Evolutionary conservation across 2,888 invertebrate genomes (phyloP).

Genomic region (Dione juno): DNA sequence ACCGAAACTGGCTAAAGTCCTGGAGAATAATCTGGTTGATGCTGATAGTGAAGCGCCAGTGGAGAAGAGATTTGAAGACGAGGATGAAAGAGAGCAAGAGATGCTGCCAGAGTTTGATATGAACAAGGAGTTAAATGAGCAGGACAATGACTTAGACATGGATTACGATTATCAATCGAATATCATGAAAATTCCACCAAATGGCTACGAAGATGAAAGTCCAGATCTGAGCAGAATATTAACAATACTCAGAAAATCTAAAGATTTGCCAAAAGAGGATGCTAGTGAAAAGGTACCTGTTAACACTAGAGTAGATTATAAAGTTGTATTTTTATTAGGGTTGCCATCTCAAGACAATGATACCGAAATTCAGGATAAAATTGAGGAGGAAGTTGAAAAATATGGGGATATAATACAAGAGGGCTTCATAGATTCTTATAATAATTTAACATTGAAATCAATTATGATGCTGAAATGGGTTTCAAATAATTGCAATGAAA

Average conservation of each 20-base stretch:
- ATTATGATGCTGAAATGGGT: conserved; percentile 93
- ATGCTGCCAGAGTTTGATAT: conserved; percentile 74
- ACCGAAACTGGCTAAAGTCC: conserved; percentile 69
- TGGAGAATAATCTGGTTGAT: conserved; percentile 59
- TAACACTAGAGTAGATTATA: conserved; percentile 61
- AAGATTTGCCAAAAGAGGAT: conserved; percentile 54
- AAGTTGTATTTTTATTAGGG: conserved; percentile 83
- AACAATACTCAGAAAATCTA: conserved; percentile 57
- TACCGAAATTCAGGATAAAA: conserved; percentile 84
- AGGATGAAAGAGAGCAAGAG: conserved; percentile 59
- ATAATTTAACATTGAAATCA: conserved; percentile 93
- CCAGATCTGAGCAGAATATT: conserved; percentile 63
- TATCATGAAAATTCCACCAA: conserved; percentile 77
- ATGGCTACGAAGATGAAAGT: conserved; percentile 61
- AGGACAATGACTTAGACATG: conserved; percentile 54
- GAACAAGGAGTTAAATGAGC: conserved; percentile 68
- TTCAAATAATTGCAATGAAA: conserved; percentile 85
- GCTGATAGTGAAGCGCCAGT: conserved; percentile 58
- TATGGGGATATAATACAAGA: conserved; percentile 93
- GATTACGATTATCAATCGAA: conserved; percentile 72
- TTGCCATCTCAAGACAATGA: conserved; percentile 81
- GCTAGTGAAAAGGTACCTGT: conserved; percentile 46
- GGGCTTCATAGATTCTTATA: conserved; percentile 91
- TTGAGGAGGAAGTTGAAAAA: conserved; percentile 86
- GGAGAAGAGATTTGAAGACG: conserved; percentile 66